These are phyloP conservation scores for Butorides virescens DNA, from an alignment of 2,113 vertebrate genomes.

Conservation along the genomic window DNA sequence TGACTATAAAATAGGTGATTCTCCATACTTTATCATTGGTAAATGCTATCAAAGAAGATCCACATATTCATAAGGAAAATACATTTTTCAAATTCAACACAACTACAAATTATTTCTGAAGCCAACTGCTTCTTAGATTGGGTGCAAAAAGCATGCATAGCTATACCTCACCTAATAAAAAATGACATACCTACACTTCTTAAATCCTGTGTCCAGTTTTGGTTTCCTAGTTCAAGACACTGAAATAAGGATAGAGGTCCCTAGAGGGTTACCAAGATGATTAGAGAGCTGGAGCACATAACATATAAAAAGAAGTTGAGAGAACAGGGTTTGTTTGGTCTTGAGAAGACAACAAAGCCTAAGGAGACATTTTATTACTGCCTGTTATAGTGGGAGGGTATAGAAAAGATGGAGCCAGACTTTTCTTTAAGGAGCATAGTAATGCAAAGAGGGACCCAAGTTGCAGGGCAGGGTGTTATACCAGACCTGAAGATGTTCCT, in stretches of 20 bases:
- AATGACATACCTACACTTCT: neutral
- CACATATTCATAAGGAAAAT: neutral
- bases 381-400: neutral
- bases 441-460: neutral
- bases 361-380: neutral
- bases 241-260: neutral
- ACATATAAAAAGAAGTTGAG: neutral
- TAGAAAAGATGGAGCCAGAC: neutral
- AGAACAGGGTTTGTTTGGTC: neutral
- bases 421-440: neutral
- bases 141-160: neutral
- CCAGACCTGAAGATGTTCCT: neutral
- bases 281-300: neutral
- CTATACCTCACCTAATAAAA: neutral
- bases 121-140: neutral
- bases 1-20: neutral
- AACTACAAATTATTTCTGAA: neutral
- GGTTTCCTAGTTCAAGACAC: neutral
- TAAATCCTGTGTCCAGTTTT: neutral
- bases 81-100: neutral
- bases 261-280: neutral
- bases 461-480: neutral
- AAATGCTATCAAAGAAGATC: neutral
- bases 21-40: neutral
- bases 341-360: neutral